Base-by-base conservation (phyloP, 2,888 invertebrate species). In the Acronicta aceris region DNA sequence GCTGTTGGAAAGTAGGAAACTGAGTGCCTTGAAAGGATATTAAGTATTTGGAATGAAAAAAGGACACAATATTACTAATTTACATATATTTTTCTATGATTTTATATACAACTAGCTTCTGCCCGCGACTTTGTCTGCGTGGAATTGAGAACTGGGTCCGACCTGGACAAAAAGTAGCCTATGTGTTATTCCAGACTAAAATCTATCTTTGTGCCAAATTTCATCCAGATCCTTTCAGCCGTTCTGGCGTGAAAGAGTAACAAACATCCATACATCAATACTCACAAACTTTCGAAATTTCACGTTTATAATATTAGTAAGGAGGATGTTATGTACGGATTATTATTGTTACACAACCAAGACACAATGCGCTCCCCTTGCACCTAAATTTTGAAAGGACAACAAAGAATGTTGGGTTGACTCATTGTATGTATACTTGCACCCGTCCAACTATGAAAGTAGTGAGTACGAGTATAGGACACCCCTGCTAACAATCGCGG, bases 1-100 rank as follows among this genome's bases (percentile, higher is more conserved):
- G 86, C 99, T 99, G 91, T 95, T 17, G 38, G 33, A 46, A 51
- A 59, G 7, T 50, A 33, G 0, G 6, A 21, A 16, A 17, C 1
- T 53, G 17, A 25, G 10, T 13, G 10, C 9, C 3, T 21, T 17
- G 12, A 10, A 43, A 36, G 8, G 4, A 21, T 21, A 21, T n/a
- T n/a, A 10, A 27, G 5, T 1, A 52, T 7, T 45, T 41, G 5
- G 0, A n/a, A 36, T 25, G 9, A 36, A 13, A 36, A 36, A 36
- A 6, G 13, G 4, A 13, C 13, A 12, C 13, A 4, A 13, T 5
- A 38, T 38, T n/a, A 13, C 27, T 27, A 6, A 27, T 6, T 27
- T 27, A 27, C 3, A 7, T n/a, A n/a, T n/a, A n/a, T n/a, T n/a
- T n/a, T n/a, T n/a, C n/a, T n/a, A n/a, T n/a, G n/a, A n/a, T n/a